Base-by-base conservation (phyloP, 2,888 invertebrate genomes). In the Athrips mouffetella region DNA sequence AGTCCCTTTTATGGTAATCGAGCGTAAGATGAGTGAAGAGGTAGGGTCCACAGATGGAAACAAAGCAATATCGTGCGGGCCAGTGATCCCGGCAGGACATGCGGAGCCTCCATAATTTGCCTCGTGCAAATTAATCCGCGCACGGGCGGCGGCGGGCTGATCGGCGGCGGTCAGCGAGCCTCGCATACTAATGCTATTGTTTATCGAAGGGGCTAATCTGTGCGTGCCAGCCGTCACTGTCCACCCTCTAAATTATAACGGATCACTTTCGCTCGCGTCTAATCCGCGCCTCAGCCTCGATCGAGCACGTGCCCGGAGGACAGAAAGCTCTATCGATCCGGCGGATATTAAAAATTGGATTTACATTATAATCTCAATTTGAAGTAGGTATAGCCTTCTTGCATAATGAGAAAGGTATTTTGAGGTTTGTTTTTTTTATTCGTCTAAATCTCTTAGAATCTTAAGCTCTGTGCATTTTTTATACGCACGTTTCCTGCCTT, bases 171-270 rank as follows among this genome's bases (percentile, higher is more conserved):
- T 79, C 86, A 81, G 79, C 77, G 84, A 80, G 80, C 77, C 85
- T 82, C 83, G 87, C 86, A 87, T 87, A 88, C 87, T 86, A 88
- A 88, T 88, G 83, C 85, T 82, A 84, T 87, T 88, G 87, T 88
- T 88, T 88, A 88, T 88, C 87, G 86, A 84, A 84, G 82, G 81
- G 84, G 80, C 85, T 88, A 88, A 88, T 88, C 87, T 87, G 80
- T 80, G 84, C 85, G 81, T 80, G 75, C 82, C 87, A 87, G 87
- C 83, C 87, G 83, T 82, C 82, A 79, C 76, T 84, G 86, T 78
- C 85, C 85, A 75, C 83, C 81, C 79, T 73, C 74, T 63, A 82
- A 84, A 84, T 85, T 84, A 84, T 85, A 85, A 85, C 81, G 84
- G 84, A 85, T 85, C 83, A 83, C 84, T 84, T 83, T 85, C 83